Conservation (phyloP, 2,797 vertebrate genomes). For the Trachurus trachurus region DNA sequence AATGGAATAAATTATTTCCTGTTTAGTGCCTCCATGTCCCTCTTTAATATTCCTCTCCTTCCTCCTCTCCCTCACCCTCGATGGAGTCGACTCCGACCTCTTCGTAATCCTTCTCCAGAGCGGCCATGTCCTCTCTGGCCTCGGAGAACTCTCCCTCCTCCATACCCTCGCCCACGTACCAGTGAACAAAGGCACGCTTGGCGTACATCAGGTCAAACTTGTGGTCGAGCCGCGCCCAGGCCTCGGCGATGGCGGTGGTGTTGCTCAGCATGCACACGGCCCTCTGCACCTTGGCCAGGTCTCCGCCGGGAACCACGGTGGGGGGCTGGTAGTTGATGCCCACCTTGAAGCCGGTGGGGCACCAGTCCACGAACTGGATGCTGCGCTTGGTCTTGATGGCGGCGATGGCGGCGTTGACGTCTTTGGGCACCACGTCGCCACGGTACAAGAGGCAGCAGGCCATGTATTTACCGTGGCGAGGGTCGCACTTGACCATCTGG, state of each 20-base stretch:
- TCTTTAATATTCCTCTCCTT: conserved; percentile 79
- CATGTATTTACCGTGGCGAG: too few species aligned
- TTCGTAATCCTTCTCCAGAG: background rate
- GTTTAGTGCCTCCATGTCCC: background rate
- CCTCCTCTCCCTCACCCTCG: conserved; percentile 79
- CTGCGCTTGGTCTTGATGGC: too few species aligned
- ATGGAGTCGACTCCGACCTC: conserved; percentile 71
- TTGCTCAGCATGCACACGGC: conserved; percentile 93
- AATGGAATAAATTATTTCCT: conserved; percentile 19
- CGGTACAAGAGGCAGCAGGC: too few species aligned
- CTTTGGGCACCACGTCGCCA: too few species aligned
- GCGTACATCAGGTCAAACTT: conserved; percentile 95
- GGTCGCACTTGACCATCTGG: too few species aligned
- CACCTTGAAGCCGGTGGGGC: too few species aligned
- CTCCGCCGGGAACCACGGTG: too few species aligned
- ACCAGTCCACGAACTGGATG: too few species aligned
- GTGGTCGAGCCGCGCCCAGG: conserved; percentile 92
- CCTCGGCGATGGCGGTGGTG: conserved; percentile 92
- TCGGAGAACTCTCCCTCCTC: conserved; percentile 93
- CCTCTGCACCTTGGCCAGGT: conserved; percentile 90
- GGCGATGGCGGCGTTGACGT: too few species aligned
- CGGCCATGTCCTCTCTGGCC: too few species aligned
- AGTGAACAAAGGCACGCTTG: conserved; percentile 93
- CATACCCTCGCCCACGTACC: conserved; percentile 94
- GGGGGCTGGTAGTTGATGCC: too few species aligned